Evolutionary conservation across 1,140 invertebrate genomes (phyloP).

Genomic region (Drosophila quadrilineata): DNA sequence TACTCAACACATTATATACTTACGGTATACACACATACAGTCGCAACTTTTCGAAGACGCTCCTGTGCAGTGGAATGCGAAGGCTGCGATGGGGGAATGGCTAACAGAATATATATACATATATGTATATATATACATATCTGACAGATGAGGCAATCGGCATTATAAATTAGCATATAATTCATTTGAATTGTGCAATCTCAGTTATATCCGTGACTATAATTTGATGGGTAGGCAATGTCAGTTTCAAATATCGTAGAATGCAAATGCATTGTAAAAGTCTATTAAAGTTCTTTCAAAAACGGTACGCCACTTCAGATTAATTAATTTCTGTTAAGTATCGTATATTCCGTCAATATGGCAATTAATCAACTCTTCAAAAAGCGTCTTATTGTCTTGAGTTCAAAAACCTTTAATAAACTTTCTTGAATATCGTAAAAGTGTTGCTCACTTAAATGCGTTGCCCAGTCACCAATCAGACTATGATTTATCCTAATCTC

Average conservation of each 20-base stretch:
- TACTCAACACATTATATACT: too few relatives aligned
- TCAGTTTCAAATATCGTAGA: constrained; percentile 1
- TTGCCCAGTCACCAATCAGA: constrained; percentile 9
- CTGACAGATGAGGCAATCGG: constrained; percentile 32
- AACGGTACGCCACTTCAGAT: too few relatives aligned
- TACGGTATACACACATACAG: neutral
- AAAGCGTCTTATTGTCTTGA: too few relatives aligned
- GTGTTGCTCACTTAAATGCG: neutral
- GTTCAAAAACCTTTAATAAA: too few relatives aligned
- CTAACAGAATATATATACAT: constrained; percentile 9
- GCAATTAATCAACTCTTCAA: too few relatives aligned
- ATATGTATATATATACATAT: constrained; percentile 15
- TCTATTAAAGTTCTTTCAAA: too few relatives aligned
- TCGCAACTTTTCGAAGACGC: constrained; percentile 19
- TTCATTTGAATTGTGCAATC: constrained; percentile 32
- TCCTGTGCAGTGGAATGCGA: constrained; percentile 35
- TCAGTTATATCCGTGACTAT: constrained; percentile 33
- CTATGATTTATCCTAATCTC: neutral
- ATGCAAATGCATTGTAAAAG: neutral
- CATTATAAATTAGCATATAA: constrained; percentile 26
- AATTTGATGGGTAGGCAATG: constrained; percentile 12
- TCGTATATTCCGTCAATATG: too few relatives aligned
- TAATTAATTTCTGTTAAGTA: too few relatives aligned
- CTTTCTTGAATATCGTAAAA: constrained; percentile 8
- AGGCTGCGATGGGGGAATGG: constrained; percentile 14